phyloP scores from a whole-genome alignment of 2,888 invertebrate species.

The Altica lythri region DNA sequence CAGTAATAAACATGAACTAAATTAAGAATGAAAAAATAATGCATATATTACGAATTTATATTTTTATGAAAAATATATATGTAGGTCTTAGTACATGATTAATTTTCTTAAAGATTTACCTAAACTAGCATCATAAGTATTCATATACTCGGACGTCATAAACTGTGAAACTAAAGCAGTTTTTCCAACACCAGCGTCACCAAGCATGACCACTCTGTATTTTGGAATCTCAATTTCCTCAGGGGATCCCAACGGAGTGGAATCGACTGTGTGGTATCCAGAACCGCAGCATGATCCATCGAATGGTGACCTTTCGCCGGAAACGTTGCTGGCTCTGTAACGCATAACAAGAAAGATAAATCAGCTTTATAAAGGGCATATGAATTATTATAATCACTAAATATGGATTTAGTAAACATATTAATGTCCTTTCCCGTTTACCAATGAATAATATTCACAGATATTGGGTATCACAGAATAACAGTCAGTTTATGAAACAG shows the following conservation, averaged over 20 bases:
- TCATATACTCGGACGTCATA: constrained; percentile 95
- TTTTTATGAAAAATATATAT: too few species aligned
- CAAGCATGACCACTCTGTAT: constrained; percentile 82
- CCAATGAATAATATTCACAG: too few species aligned
- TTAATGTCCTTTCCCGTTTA: too few species aligned
- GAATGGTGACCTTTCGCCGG: constrained; percentile 78
- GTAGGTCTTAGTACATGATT: too few species aligned
- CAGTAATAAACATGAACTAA: too few species aligned
- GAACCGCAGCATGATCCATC: constrained; percentile 86
- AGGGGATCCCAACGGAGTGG: constrained; percentile 74
- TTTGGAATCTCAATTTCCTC: constrained; percentile 74
- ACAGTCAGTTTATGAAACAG: too few species aligned
- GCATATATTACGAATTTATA: too few species aligned
- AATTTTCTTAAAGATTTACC: constrained; percentile 67
- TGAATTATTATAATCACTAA: too few species aligned
- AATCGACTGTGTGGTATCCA: constrained; percentile 78
- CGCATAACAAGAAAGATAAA: constrained; percentile 8
- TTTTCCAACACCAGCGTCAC: constrained; percentile 87
- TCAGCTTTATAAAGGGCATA: background rate
- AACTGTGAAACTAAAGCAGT: constrained; percentile 90
- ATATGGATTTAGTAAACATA: too few species aligned
- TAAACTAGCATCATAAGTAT: constrained; percentile 89
- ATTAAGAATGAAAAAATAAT: too few species aligned
- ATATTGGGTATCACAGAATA: too few species aligned
- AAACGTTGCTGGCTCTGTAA: constrained; percentile 70